A percentile compares a stretch with the other conserved stretches of the same genome.
Conservation (phyloP, 2,113 vertebrate species). For the Polyodon spathula region DNA sequence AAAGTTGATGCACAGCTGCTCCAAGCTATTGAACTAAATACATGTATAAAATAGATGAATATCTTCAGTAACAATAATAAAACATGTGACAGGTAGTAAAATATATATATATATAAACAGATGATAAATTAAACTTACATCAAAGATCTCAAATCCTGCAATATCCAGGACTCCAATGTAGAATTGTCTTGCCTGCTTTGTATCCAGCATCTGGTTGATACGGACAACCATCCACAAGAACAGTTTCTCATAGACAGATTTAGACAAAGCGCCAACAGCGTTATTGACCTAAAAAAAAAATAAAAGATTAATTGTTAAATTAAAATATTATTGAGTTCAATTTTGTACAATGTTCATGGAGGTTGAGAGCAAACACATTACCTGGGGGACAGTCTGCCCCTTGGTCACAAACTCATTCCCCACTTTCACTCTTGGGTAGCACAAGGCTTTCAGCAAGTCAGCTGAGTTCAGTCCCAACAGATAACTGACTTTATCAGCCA, state of each 20-base stretch:
- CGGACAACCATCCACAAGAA: constrained; percentile 63
- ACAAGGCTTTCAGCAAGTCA: constrained; percentile 56
- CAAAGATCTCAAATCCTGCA: constrained; percentile 66
- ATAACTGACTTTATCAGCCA: constrained; percentile 60
- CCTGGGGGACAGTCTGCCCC: constrained; percentile 62
- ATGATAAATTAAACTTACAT: constrained; percentile 36
- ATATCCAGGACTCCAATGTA: constrained; percentile 65
- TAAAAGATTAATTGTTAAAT: too few relatives aligned
- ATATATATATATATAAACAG: too few relatives aligned
- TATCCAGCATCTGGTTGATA: constrained; percentile 65
- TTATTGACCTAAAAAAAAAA: constrained; percentile 52
- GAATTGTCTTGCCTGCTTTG: constrained; percentile 51
- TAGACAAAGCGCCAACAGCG: constrained; percentile 44
- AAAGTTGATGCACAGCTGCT: constrained; percentile 81
- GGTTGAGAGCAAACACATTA: constrained; percentile 13
- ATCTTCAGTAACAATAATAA: too few relatives aligned
- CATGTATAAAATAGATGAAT: constrained; percentile 15
- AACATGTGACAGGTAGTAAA: too few relatives aligned
- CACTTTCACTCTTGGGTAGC: constrained; percentile 61
- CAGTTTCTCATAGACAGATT: constrained; percentile 64
- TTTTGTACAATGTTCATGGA: too few relatives aligned
- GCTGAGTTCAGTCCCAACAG: constrained; percentile 63
- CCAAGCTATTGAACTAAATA: constrained; percentile 74
- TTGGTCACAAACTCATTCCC: constrained; percentile 64
- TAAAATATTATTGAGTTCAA: too few relatives aligned